Base-by-base conservation (phyloP, 1,140 invertebrate genomes). In the Hirudo medicinalis region DNA sequence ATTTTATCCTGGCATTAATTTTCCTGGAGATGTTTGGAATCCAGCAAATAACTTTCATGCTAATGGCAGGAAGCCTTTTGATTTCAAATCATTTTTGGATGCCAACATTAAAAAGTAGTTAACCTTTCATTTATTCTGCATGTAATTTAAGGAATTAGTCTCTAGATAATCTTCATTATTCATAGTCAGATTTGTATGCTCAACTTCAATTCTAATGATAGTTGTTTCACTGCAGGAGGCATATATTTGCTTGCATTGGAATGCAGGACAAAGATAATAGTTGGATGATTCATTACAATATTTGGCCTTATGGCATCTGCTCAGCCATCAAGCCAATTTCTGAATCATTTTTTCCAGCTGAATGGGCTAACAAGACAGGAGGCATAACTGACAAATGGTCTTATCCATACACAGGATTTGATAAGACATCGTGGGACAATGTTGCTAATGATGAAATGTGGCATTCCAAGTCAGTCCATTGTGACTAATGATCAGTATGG, bases 371-470 rank as follows among this genome's bases (percentile, higher is more conserved):
- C 15, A 25, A 69, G 27, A 75, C 76, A 8, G 67, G 71, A 27
- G 70, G 75, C 13, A 74, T 80, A 22, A 73, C 76, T 54, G 53
- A 72, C 40, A 75, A 77, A 63, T 81, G 80, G 80, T 72, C 54
- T 6, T 76, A 79, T 57, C 72, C 76, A 19, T 73, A 73, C 71
- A 54, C 72, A n/a, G 74, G 78, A 25, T 77, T 76, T 75, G 67
- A 72, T 68, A 75, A 73, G n/a, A 76, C 75, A 49, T 77, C 79
- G n/a, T 81, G 80, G 80, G 80, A 81, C 71, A 74, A 76, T 69
- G 78, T 81, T 17, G 79, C 79, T 19, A 79, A 75, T 49, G 75
- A 78, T 73, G 79, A 81, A 73, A 80, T 80, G 78, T 81, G 80
- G 80, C 75, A 78, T 75, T 78, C 78, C 13, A 79, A 78, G 79